Percentiles rank a stretch among this genome's conserved stretches.
These are phyloP conservation scores for Dreissena polymorpha DNA, from an alignment of 1,140 invertebrate genomes.

Conservation along the genomic window DNA sequence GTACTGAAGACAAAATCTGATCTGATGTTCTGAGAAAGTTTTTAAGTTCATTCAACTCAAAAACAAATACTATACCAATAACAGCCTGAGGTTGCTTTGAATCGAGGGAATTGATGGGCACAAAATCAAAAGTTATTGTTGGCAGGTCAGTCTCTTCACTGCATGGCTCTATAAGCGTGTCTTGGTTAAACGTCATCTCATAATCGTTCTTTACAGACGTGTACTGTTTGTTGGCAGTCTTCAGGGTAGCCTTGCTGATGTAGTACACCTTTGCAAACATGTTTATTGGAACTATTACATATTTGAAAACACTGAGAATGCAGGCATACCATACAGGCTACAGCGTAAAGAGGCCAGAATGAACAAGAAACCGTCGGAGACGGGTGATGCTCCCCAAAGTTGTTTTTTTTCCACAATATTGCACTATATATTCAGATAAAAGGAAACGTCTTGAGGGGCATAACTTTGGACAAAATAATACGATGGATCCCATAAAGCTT, in stretches of 20 bases:
- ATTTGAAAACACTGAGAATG: too few species aligned
- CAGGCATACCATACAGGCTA: background rate
- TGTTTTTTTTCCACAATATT: too few species aligned
- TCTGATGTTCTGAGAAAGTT: too few species aligned
- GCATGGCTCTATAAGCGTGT: slow-evolving; percentile 82
- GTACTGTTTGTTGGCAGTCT: slow-evolving; percentile 96
- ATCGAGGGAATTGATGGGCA: slow-evolving; percentile 88
- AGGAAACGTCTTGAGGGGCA: too few species aligned
- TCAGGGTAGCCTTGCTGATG: slow-evolving; percentile 89
- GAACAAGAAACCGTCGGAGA: too few species aligned
- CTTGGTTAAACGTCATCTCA: slow-evolving; percentile 94
- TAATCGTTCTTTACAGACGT: slow-evolving; percentile 94
- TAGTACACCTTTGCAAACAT: slow-evolving; percentile 87
- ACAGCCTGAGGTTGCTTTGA: slow-evolving; percentile 84
- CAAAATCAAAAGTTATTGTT: slow-evolving; percentile 90
- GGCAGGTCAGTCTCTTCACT: slow-evolving; percentile 87
- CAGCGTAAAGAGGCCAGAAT: background rate
- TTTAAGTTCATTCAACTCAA: too few species aligned
- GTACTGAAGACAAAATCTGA: too few species aligned
- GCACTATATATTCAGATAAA: too few species aligned
- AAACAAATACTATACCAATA: slow-evolving; percentile 83
- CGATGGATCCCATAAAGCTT: too few species aligned
- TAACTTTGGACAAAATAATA: too few species aligned
- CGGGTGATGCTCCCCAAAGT: too few species aligned
- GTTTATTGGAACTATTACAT: too few species aligned